Percentiles rank a stretch among this genome's conserved stretches.
phyloP scores from a whole-genome alignment of 2,797 vertebrate species.

The Ispidina lecontei region DNA sequence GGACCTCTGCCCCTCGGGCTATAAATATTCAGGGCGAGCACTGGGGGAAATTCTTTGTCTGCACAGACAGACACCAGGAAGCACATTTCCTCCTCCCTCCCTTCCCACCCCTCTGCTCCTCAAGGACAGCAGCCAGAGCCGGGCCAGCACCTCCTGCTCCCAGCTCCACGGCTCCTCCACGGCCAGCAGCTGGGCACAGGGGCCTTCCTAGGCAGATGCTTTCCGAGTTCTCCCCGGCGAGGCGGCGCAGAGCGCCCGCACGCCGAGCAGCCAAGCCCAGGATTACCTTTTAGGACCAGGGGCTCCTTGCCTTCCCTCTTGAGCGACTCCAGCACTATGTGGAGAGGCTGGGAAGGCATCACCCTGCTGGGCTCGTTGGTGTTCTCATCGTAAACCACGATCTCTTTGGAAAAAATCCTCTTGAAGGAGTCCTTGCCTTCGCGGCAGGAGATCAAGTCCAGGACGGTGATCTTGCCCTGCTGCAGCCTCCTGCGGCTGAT shows the following conservation, averaged over 20 bases:
- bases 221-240: not conserved
- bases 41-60: constrained; percentile 51
- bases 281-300: constrained; percentile 95
- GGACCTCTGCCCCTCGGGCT: constrained; percentile 9
- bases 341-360: constrained; percentile 90
- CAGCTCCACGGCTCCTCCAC: not conserved
- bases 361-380: constrained; percentile 91
- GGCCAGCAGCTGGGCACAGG: not conserved
- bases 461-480: constrained; percentile 97
- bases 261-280: too few species aligned
- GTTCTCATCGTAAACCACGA: constrained; percentile 96
- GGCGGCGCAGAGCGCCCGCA: too few species aligned
- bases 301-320: constrained; percentile 97
- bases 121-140: not conserved
- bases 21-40: constrained; percentile 39
- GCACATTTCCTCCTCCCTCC: not conserved
- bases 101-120: not conserved
- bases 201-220: not conserved
- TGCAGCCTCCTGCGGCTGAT: constrained; percentile 96
- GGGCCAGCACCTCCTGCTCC: not conserved
- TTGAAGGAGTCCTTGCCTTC: constrained; percentile 96
- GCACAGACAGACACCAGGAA: constrained; percentile 44
- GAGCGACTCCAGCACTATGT: constrained; percentile 94
- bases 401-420: constrained; percentile 99
- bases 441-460: constrained; percentile 96